A percentile compares a stretch with the other conserved stretches of the same genome.
These are phyloP conservation scores for Montifringilla adamsi DNA, from an alignment of 2,113 vertebrate genomes.

Conservation along the genomic window DNA sequence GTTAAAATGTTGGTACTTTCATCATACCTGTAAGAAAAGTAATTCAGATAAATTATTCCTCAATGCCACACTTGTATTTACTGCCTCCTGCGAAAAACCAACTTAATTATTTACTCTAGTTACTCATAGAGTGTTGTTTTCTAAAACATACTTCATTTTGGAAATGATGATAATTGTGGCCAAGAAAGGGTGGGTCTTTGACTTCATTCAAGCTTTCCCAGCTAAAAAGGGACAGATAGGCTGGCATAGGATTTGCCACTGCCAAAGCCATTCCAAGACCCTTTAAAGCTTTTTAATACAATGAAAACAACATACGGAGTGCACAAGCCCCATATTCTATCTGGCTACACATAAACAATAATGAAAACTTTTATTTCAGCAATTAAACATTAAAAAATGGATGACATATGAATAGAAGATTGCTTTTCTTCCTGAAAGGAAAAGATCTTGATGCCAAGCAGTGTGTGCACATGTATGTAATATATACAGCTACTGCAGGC, in stretches of 20 bases:
- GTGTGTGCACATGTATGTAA: rapidly evolving
- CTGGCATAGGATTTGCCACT: not conserved
- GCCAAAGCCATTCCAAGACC: not conserved
- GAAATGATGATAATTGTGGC: not conserved
- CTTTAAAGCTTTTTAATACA: not conserved
- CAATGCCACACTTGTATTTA: not conserved
- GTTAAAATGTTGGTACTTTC: not conserved
- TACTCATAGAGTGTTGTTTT: not conserved
- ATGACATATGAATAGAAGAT: not conserved
- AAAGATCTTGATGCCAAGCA: not conserved
- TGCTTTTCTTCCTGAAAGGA: not conserved
- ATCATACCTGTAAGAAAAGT: not conserved
- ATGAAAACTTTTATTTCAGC: not conserved
- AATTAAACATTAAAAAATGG: not conserved
- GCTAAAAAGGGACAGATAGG: not conserved
- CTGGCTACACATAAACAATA: not conserved
- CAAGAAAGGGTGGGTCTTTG: not conserved
- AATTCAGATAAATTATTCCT: not conserved
- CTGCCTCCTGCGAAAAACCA: not conserved
- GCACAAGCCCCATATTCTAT: not conserved
- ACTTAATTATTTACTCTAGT: not conserved
- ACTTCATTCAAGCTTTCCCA: not conserved
- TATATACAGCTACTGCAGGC: not conserved
- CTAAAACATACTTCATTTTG: not conserved
- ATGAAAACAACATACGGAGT: not conserved